Evolutionary conservation across 2,113 vertebrate species (phyloP).

Genomic region (Pollimyrus isidori): DNA sequence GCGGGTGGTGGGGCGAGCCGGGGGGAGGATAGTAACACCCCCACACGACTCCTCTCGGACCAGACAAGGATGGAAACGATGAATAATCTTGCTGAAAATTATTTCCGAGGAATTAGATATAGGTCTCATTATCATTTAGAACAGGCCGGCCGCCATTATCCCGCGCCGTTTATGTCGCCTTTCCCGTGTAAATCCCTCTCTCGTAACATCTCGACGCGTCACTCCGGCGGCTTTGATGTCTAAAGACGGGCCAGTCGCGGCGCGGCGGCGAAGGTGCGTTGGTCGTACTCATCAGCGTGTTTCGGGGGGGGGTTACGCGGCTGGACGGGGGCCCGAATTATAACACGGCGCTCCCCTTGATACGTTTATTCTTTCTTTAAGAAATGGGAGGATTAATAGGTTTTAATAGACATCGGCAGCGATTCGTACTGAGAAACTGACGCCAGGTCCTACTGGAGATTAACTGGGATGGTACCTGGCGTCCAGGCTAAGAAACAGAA

Average conservation of each 20-base stretch:
- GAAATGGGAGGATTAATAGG: not conserved
- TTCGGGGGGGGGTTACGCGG: no score
- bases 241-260: not conserved
- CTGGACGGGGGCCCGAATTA: not conserved
- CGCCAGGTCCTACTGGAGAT: not conserved
- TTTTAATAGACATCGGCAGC: not conserved
- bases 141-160: not conserved
- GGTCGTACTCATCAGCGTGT: no score
- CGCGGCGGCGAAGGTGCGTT: no score
- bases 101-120: constrained; percentile 7
- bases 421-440: not conserved
- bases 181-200: constrained; percentile 5
- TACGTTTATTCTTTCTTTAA: not conserved
- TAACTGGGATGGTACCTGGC: not conserved
- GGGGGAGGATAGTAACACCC: not conserved
- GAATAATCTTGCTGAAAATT: not conserved
- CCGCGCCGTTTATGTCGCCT: not conserved
- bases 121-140: not conserved
- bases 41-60: not conserved
- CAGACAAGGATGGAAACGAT: not conserved
- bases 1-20: not conserved
- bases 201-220: not conserved
- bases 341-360: not conserved
- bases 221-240: not conserved
- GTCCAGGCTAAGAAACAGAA: not conserved